Evolutionary conservation across 2,797 vertebrate genomes (phyloP), one percentile per base, ranked within the genome.

Genomic region (Vireo griseus): DNA sequence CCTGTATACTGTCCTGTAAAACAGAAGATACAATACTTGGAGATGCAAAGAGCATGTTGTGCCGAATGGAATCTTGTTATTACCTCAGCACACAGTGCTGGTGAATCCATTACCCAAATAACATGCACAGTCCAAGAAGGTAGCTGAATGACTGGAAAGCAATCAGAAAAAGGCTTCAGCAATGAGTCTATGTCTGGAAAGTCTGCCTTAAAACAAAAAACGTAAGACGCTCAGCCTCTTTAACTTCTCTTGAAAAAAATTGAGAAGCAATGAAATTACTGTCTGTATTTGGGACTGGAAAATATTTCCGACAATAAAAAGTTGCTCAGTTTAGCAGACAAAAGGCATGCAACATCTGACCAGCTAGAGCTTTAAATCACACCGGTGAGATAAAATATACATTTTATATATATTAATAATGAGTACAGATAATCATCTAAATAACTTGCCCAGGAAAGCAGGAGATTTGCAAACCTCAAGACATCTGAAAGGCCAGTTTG

Each of bases 171-270:
- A 92, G 35, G 28, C 54, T 92, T 33, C 42, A 88, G 54, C 35
- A 87, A 65, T 95, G n/a, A 87, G 69, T 90, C 58, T 66, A 85
- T 71, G 86, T 85, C 90, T 96, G 88, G 90, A 93, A 95, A 96
- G 67, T 76, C 67, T 92, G 51, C 44, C 50, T 87, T 79, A 73
- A 84, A 94, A 90, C 57, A 82, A 85, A 88, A 84, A 51, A 40
- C 7, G 4, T 86, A 42, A 72, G 65, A 80, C 86, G 26, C 6
- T 92, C 74, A 79, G 25, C 9, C 20, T 82, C 33, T 76, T 92
- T 84, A 86, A 81, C 6, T 86, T 85, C 47, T 88, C 24, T 86
- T 59, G 88, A 71, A 93, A 91, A 80, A 78, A 59, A 10, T 0
- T 79, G 50, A 80, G 52, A 86, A 21, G 47, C 17, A 69, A 39